phyloP scores from a whole-genome alignment of 1,140 invertebrate genomes.

The Theocolax elegans region DNA sequence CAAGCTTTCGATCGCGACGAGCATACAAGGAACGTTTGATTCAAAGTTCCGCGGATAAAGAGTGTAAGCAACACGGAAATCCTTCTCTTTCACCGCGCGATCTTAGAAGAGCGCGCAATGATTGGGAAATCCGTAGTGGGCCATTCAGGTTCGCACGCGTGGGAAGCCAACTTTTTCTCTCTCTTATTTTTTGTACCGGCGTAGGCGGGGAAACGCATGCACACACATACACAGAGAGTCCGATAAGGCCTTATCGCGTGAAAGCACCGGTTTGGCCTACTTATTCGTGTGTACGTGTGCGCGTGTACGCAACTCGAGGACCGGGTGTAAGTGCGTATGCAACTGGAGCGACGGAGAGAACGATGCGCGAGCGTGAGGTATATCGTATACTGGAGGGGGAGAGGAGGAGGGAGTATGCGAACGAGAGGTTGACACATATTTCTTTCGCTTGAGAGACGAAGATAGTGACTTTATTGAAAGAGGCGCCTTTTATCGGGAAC shows the following conservation, averaged over 20 bases:
- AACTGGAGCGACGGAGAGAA: constrained; percentile 11
- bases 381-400: too few species aligned
- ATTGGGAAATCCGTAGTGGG: neutral
- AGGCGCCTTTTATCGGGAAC: too few species aligned
- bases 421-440: constrained; percentile 31
- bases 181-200: neutral
- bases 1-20: too few species aligned
- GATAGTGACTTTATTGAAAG: too few species aligned
- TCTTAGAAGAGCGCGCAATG: neutral
- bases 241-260: constrained; percentile 62
- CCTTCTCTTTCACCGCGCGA: too few species aligned
- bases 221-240: constrained; percentile 36
- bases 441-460: neutral
- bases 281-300: constrained; percentile 48
- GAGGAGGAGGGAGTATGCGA: neutral
- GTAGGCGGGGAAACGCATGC: constrained; percentile 32
- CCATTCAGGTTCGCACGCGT: neutral
- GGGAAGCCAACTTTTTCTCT: neutral
- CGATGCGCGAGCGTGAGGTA: neutral
- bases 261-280: constrained; percentile 60
- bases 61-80: too few species aligned
- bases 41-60: too few species aligned
- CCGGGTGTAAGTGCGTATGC: constrained; percentile 13
- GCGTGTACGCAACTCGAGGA: constrained; percentile 30
- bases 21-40: too few species aligned